phyloP scores from a whole-genome alignment of 2,888 invertebrate species.

The Oligia strigilis region DNA sequence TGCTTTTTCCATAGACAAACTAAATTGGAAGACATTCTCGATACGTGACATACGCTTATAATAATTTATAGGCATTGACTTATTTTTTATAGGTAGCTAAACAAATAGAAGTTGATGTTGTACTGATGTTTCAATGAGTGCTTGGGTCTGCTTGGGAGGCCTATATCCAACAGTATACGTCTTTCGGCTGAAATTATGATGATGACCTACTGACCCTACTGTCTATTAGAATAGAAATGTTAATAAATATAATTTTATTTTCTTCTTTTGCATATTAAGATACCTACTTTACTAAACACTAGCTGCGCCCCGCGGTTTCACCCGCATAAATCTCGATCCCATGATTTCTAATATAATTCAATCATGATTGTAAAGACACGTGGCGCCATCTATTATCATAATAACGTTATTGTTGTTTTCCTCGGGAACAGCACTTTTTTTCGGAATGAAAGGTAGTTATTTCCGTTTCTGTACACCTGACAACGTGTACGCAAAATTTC shows the following conservation, averaged over 20 bases:
- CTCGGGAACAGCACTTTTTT: too few species aligned
- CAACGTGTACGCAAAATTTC: too few species aligned
- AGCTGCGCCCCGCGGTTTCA: too few species aligned
- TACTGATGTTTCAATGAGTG: not conserved
- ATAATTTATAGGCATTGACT: too few species aligned
- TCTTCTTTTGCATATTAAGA: not conserved
- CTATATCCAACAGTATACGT: not conserved
- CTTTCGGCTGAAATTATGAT: not conserved
- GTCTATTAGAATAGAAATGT: not conserved
- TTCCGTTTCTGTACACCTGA: too few species aligned
- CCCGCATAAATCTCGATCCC: too few species aligned
- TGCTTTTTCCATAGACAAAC: slow-evolving; percentile 50
- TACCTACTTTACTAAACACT: not conserved
- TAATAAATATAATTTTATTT: not conserved
- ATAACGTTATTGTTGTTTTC: too few species aligned
- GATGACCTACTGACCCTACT: not conserved
- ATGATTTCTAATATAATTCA: too few species aligned
- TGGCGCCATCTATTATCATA: too few species aligned
- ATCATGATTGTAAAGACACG: too few species aligned
- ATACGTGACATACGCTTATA: not conserved
- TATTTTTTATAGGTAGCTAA: too few species aligned
- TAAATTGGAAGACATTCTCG: slow-evolving; percentile 46
- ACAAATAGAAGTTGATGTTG: not conserved
- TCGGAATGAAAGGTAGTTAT: too few species aligned
- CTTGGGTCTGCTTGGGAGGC: not conserved